Evolutionary conservation across 2,888 invertebrate genomes (phyloP), one percentile per base, ranked within the genome.

Genomic region (Drosophila maculinotata): DNA sequence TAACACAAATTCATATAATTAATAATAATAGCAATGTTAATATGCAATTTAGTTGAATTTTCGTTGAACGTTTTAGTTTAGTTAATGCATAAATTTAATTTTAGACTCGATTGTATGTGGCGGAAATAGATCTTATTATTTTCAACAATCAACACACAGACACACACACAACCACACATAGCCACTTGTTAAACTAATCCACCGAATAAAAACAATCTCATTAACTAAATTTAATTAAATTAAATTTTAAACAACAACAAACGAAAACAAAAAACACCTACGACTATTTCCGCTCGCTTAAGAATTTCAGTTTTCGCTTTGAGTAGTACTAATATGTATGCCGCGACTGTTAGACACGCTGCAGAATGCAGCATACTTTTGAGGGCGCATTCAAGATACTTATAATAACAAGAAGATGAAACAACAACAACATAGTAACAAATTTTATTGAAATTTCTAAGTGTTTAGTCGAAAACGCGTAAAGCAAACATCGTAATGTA

Each of bases 171-270:
- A 52, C 52, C 52, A 67, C 38, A 41, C 23, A 62, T 72, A 82
- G 66, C 76, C 83, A 87, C 88, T 82, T 82, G 86, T 87, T 87
- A 85, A 87, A 79, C 85, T 77, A 82, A 85, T 87, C 83, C 86
- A 87, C 86, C 85, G 87, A 82, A 87, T 78, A 72, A 68, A 76
- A 71, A 84, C 87, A 84, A 87, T 82, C 85, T 85, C 87, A 85
- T 85, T 86, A 78, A 72, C 69, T 62, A 76, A 84, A 75, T 81
- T 84, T 62, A 85, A 80, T 68, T 66, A 58, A 76, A 74, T 74
- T 69, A 56, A 59, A 72, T 75, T 54, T 54, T 52, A 62, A 59
- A 52, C 49, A 59, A 41, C 45, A 58, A 48, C 33, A 52, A 64
- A 51, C 20, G 42, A 20, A 47, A 51, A 51, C 39, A 56, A 47